A percentile compares a stretch with the other conserved stretches of the same genome.
Conservation (phyloP, 2,797 vertebrate species). For the Aplochiton taeniatus region DNA sequence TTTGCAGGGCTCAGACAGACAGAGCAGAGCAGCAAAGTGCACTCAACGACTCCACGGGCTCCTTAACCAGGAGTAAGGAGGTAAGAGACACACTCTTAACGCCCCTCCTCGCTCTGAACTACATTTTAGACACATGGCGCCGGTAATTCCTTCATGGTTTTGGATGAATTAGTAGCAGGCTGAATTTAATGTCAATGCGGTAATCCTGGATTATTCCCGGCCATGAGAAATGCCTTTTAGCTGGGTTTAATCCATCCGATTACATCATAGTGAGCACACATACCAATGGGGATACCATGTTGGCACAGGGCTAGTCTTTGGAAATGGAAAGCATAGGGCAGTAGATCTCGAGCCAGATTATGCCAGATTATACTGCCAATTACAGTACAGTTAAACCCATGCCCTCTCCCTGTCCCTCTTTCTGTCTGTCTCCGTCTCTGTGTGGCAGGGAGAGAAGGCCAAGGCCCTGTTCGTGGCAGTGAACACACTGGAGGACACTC, state of each 20-base stretch:
- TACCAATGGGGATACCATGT: slow-evolving; percentile 10
- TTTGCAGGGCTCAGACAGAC: slow-evolving; percentile 58
- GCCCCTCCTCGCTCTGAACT: no score
- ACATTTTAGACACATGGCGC: no score
- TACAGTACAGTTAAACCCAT: slow-evolving; percentile 4
- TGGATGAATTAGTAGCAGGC: neutral
- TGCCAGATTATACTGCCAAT: slow-evolving; percentile 30
- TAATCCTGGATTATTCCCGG: slow-evolving; percentile 10
- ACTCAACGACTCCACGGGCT: slow-evolving; percentile 52
- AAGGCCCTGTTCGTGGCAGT: slow-evolving; percentile 52
- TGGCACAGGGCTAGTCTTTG: slow-evolving; percentile 4
- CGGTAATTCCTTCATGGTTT: neutral
- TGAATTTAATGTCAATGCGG: neutral
- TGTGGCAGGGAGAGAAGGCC: slow-evolving; percentile 2
- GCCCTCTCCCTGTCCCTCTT: neutral
- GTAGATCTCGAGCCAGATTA: slow-evolving; percentile 27
- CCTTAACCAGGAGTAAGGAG: slow-evolving; percentile 61
- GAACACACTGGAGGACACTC: slow-evolving; percentile 90
- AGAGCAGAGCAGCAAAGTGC: slow-evolving; percentile 30
- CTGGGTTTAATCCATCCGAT: slow-evolving; percentile 29
- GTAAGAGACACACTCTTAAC: slow-evolving; percentile 30
- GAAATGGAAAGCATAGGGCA: slow-evolving; percentile 1
- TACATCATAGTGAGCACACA: slow-evolving; percentile 18
- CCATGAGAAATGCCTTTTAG: slow-evolving; percentile 9
- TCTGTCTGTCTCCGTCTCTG: slow-evolving; percentile 7